Conservation (phyloP, 1,140 invertebrate genomes). For the Lethocerus indicus region DNA sequence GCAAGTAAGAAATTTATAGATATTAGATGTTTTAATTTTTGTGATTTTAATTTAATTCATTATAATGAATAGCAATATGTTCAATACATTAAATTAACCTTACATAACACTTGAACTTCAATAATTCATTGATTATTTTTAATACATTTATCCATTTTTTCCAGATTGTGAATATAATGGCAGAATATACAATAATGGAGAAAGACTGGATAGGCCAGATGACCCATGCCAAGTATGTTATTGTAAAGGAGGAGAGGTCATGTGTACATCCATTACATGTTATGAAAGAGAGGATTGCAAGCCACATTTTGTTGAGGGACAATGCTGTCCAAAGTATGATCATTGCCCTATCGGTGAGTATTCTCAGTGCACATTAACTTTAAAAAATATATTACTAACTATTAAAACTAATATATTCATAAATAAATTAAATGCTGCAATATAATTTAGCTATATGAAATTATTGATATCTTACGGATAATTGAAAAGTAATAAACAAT, state of each 20-base stretch:
- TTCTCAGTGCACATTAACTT: too few species aligned
- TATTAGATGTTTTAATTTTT: too few species aligned
- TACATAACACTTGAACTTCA: not conserved
- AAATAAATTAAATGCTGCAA: slow-evolving; percentile 1
- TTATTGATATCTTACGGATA: not conserved
- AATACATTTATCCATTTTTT: slow-evolving; percentile 19
- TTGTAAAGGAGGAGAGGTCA: slow-evolving; percentile 57
- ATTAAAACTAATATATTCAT: not conserved
- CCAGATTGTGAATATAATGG: slow-evolving; percentile 60
- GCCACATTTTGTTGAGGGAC: slow-evolving; percentile 42
- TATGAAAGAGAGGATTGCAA: slow-evolving; percentile 54
- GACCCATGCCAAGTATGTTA: slow-evolving; percentile 57
- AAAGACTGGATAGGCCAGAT: slow-evolving; percentile 45
- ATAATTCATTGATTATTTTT: not conserved
- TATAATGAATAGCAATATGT: not conserved
- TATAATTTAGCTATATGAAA: not conserved
- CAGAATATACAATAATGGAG: slow-evolving; percentile 51
- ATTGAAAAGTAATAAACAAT: not conserved
- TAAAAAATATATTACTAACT: not conserved
- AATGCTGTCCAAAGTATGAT: slow-evolving; percentile 62
- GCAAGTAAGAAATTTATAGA: too few species aligned
- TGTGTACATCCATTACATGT: slow-evolving; percentile 54
- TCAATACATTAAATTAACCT: not conserved
- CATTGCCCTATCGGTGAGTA: slow-evolving; percentile 47
- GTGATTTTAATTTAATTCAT: too few species aligned